Base-by-base conservation (phyloP, 2,113 vertebrate genomes). In the Mixornis gularis region DNA sequence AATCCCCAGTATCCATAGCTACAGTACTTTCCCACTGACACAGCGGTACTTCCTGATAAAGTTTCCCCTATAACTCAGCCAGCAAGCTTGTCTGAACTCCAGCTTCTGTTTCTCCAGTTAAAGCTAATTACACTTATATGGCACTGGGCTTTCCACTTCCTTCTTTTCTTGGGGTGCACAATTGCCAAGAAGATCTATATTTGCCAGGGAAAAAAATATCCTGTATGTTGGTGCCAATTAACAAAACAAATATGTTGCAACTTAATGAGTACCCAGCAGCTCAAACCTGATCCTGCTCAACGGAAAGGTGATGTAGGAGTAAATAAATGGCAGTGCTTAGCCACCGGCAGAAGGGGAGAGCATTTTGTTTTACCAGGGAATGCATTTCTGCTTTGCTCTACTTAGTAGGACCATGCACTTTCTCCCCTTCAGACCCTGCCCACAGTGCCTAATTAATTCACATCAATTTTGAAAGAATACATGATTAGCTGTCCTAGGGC, bases 1-100 rank as follows among this genome's bases (percentile, higher is more conserved):
- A 90, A 94, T 93, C 60, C 79, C 69, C 82, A 89, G 94, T 97
- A 96, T 96, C 96, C 94, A 96, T 96, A 96, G 94, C 94, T 96
- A 94, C 94, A 90, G 74, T 87, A 59, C 64, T 91, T 96, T 93
- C 85, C 93, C 94, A 93, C 64, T 96, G 92, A 94, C 89, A 92
- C 40, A 83, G 82, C 38, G 24, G 85, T 56, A 94, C 59, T 94
- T 95, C 85, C 87, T 92, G 85, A 76, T 95, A 51, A 91, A 94
- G 46, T 93, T 96, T 79, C 70, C 83, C 84, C 79, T 74, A 91
- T 89, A 82, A 90, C 36, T 92, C 91, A 94, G 95, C 78, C 93
- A 96, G 82, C 51, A 91, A 87, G 59, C 70, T 90, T 94, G 87
- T 88, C 87, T 84, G 52, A 94, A 63, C 46, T 94, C 81, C 92